Evolutionary conservation across 1,140 invertebrate species (phyloP).

Genomic region (Oppia nitens): DNA sequence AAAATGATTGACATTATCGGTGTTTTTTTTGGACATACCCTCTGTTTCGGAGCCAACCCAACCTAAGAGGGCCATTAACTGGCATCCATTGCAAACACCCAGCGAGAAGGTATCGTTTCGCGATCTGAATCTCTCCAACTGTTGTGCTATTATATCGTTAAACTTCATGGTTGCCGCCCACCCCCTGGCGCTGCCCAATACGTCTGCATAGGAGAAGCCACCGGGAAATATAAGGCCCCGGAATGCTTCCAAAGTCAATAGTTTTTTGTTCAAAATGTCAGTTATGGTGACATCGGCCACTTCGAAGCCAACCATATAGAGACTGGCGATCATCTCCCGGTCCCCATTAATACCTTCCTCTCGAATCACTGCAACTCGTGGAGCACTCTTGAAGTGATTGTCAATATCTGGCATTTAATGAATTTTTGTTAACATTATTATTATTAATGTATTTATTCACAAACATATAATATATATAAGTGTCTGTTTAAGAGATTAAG

Average conservation of each 20-base stretch:
- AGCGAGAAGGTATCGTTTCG: constrained; percentile 76
- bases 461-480: not conserved
- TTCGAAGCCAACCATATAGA: constrained; percentile 78
- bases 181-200: constrained; percentile 83
- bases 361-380: constrained; percentile 69
- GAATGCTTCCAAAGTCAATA: constrained; percentile 56
- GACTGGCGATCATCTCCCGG: constrained; percentile 86
- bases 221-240: constrained; percentile 83
- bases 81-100: constrained; percentile 94
- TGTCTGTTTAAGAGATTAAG: not conserved
- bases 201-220: constrained; percentile 95
- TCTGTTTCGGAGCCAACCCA: constrained; percentile 28
- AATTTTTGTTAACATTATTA: not conserved
- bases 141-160: constrained; percentile 41
- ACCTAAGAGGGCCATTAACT: constrained; percentile 63
- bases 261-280: constrained; percentile 48
- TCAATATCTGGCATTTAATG: constrained; percentile 6
- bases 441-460: not conserved
- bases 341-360: constrained; percentile 97
- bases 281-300: constrained; percentile 80
- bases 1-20: no score
- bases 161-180: constrained; percentile 85
- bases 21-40: no score
- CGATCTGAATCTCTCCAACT: constrained; percentile 51
- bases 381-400: constrained; percentile 24